Evolutionary conservation across 92 coral and sea anemone genomes (phyloP), one percentile per base, ranked within the genome.

Genomic region (Siderastrea siderea): DNA sequence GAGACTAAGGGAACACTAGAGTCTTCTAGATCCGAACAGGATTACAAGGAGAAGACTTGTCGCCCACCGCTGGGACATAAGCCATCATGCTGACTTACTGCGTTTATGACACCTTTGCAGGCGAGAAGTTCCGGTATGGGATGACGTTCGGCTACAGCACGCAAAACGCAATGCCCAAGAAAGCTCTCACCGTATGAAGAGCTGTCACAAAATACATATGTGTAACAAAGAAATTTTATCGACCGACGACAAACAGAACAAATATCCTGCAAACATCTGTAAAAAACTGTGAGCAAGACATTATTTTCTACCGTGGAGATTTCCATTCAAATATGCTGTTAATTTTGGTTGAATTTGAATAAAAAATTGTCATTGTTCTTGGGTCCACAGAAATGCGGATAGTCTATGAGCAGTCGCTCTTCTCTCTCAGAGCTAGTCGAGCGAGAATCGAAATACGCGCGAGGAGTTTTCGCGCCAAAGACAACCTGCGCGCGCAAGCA

Each of bases 141-240:
- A 90, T 90, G 96, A 97, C 99, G 71, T 97, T 97, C 89, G 99
- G 99, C 7, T 93, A 82, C 91, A 97, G 99, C 77, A 97, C 99
- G 19, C 93, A 93, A 87, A 86, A 93, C 68, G 97, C 99, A 71
- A 73, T 85, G 71, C 97, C 94, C 1, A 88, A 90, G 73, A 86
- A 94, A 82, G 94, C 96, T 6, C 79, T 81, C 75, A 75, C 91
- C 3, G 79, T 83, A 53, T 88, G 26, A 52, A 66, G 54, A 52
- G 75, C 16, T 38, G 4, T 9, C 68, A 57, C 1, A 0, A 47
- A 57, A 38, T 38, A 16, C 0, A 13, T 15, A 16, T 7, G 14
- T 82, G 57, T 19, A 57, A 14, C 1, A 52, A 81, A 57, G 45
- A 54, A 54, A 1, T 12, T 81, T 45, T 10, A 17, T 17, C 15